Percentiles rank a stretch among this genome's conserved stretches.
phyloP scores from a whole-genome alignment of 1,140 invertebrate species.

The Ptiloglossa arizonensis region DNA sequence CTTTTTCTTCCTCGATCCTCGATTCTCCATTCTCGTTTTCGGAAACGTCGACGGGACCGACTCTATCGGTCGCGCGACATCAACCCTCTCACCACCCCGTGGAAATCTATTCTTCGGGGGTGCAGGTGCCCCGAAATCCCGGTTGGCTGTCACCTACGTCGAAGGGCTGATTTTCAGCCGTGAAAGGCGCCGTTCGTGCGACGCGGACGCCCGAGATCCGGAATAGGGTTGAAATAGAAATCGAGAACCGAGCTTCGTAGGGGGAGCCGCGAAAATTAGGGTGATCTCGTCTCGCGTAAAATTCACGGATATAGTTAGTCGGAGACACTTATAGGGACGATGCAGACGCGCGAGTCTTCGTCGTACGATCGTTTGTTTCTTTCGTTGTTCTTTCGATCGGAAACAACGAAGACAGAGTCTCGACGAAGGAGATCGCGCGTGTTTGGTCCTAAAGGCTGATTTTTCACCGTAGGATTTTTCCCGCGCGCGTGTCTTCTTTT shows the following conservation, averaged over 20 bases:
- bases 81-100: not conserved
- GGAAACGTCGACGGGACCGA: slow-evolving; percentile 29
- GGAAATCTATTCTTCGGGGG: slow-evolving; percentile 37
- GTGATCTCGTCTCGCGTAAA: not conserved
- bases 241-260: not conserved
- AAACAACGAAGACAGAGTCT: no score
- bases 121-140: slow-evolving; percentile 23
- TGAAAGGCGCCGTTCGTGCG: not conserved
- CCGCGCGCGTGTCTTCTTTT: no score
- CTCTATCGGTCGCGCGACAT: slow-evolving; percentile 32
- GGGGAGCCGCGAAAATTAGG: not conserved
- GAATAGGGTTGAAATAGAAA: slow-evolving; percentile 11
- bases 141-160: slow-evolving; percentile 23
- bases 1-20: slow-evolving; percentile 37
- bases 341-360: no score
- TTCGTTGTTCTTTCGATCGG: no score
- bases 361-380: no score
- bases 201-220: not conserved
- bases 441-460: no score
- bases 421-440: no score
- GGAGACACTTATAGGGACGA: no score
- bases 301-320: not conserved
- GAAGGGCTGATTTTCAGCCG: not conserved
- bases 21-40: slow-evolving; percentile 55
- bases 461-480: no score